phyloP scores from a whole-genome alignment of 37 sponge, comb jelly and placozoan species.

The Oopsacas minuta region DNA sequence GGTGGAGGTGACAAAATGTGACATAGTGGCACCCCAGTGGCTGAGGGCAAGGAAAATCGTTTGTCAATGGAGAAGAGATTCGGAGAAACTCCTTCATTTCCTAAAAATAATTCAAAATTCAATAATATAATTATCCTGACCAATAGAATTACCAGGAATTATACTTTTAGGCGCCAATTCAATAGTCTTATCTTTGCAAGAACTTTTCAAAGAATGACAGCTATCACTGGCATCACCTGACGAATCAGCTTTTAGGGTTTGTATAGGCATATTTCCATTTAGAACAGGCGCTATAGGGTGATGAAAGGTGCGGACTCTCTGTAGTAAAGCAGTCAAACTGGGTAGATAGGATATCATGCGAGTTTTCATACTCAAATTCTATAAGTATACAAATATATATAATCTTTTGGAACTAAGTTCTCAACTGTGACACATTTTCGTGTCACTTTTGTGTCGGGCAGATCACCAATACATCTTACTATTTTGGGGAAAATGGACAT shows the following conservation, averaged over 20 bases:
- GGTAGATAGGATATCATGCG: neutral
- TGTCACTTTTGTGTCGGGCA: too few species aligned
- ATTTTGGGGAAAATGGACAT: too few species aligned
- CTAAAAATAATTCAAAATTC: neutral
- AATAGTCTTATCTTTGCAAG: neutral
- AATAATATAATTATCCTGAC: neutral
- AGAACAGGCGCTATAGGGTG: neutral
- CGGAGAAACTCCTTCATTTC: neutral
- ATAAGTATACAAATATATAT: too few species aligned
- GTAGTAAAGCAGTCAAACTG: neutral
- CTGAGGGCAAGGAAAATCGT: neutral
- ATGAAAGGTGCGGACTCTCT: neutral
- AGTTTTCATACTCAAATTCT: constrained; percentile 2
- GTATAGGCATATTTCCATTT: neutral
- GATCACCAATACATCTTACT: too few species aligned
- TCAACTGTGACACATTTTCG: too few species aligned
- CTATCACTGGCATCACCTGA: neutral
- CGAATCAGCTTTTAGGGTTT: neutral
- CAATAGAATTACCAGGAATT: neutral
- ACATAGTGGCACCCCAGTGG: neutral
- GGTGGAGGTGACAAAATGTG: neutral
- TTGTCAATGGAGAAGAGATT: neutral
- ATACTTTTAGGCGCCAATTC: neutral
- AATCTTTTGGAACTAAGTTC: too few species aligned
- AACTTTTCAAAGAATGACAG: neutral